Base-by-base conservation (phyloP, 2,888 invertebrate species). In the Eurytoma californica region DNA sequence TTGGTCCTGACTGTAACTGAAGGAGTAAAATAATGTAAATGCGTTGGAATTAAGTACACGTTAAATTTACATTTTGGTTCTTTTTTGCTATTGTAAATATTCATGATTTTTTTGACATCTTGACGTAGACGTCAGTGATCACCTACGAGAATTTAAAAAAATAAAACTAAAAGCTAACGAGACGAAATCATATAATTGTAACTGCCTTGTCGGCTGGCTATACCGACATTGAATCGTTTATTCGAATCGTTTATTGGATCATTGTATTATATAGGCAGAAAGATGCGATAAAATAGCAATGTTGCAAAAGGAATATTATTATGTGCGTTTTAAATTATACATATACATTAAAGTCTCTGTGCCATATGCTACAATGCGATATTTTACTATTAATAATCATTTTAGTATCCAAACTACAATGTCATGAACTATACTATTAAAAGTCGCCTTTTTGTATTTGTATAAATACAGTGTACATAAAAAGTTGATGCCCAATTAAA, bases 281-380 rank as follows among this genome's bases (percentile, higher is more conserved):
- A 73, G 20, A 80, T 69, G 39, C 30, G 55, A 78, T n/a, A 18
- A 18, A 61, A 47, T 66, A 63, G 57, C 18, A 74, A 68, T 66
- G 79, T 81, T 79, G 73, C 73, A 63, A 70, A 79, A 73, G 39
- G 49, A 72, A 72, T 69, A 79, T 66, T 60, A 69, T 77, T 74
- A 73, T 58, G 67, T 73, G 66, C 68, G 73, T 79, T 81, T 79
- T 77, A 66, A 77, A 79, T 79, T 72, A 69, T 72, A 68, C 78
- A 78, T 75, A 79, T 73, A 79, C 78, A 76, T 81, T 83, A 83
- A 82, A 83, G 82, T 84, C 82, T 84, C 84, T 86, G 88, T 88
- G 88, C 87, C 87, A 88, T 88, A 87, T 82, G 82, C 55, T 16
- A 75, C 60, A 65, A 84, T 84, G 81, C 82, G 81, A 86, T 84